phyloP scores from a whole-genome alignment of 2,888 invertebrate species.

The Coelinius sp. region DNA sequence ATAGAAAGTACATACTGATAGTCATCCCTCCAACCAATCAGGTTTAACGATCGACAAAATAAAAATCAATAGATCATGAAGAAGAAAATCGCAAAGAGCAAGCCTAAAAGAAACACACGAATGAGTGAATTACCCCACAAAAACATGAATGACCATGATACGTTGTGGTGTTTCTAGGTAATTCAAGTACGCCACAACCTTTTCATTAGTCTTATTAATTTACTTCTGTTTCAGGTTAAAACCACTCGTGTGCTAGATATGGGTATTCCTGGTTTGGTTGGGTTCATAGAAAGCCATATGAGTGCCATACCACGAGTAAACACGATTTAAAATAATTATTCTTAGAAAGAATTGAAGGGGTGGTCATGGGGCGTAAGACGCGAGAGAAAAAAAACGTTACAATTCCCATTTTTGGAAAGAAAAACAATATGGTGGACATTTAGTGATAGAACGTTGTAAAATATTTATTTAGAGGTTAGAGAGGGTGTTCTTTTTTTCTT shows the following conservation, averaged over 20 bases:
- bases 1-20: slow-evolving; percentile 59
- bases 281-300: slow-evolving; percentile 66
- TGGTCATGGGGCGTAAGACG: slow-evolving; percentile 25
- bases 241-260: not conserved
- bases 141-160: slow-evolving; percentile 18
- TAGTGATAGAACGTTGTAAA: slow-evolving; percentile 45
- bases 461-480: slow-evolving; percentile 54
- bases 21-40: slow-evolving; percentile 60
- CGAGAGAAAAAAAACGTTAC: not conserved
- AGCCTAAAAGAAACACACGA: not conserved
- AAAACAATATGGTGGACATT: not conserved
- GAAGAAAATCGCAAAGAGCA: not conserved
- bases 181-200: not conserved
- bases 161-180: not conserved
- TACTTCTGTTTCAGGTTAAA: slow-evolving; percentile 1
- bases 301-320: slow-evolving; percentile 67
- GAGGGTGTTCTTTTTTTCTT: slow-evolving; percentile 29
- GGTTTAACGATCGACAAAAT: not conserved
- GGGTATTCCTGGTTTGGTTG: slow-evolving; percentile 39
- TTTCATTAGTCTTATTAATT: slow-evolving; percentile 20
- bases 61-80: not conserved
- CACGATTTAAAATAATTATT: slow-evolving; percentile 52
- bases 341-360: slow-evolving; percentile 42
- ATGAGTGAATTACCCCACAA: not conserved
- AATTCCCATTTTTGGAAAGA: not conserved